Base-by-base conservation (phyloP, 2,888 invertebrate genomes). In the Emmelina monodactyla region DNA sequence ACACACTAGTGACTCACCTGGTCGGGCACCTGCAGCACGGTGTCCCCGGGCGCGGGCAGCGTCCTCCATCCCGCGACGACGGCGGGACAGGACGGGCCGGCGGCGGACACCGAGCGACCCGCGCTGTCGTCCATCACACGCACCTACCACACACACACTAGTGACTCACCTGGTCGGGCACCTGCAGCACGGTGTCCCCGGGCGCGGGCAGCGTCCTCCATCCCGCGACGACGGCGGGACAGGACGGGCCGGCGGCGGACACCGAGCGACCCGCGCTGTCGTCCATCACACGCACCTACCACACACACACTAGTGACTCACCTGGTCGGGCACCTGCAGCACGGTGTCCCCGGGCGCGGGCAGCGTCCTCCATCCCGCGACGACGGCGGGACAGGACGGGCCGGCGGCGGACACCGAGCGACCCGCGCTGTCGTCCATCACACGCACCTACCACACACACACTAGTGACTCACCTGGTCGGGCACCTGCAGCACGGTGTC, bases 21-120 rank as follows among this genome's bases (percentile, higher is more conserved):
- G 1, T 83, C 83, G 41, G 83, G 83, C 2, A 95, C 94, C 78
- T 97, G 89, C 4, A 95, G 66, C 22, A 97, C 87, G 34, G 85
- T 76, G 47, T 97, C 95, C 0, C 99, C 99, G 9, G 96, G 92
- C 0, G 87, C 62, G 0, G 98, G 98, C 44, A 97, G 56, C 44
- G 89, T 89, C 44, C 86, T 85, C 98, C 98, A 99, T 2, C 98
- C 98, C 32, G 91, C 83, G 33, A 97, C 87, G 58, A 92, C 89
- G n/a, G n/a, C n/a, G n/a, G n/a, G 92, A 2, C 86, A 85, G 1
- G 92, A 85, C 0, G 96, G 94, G 10, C 83, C 67, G 0, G 91
- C 95, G 49, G 83, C 71, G 5, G 76, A 66, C 1, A 96, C 42
- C 0, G 82, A 65, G 2, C 79, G 66, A 0, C 93, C 93, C 19